Evolutionary conservation across 2,888 invertebrate genomes (phyloP).

Genomic region (Endomychus coccineus): DNA sequence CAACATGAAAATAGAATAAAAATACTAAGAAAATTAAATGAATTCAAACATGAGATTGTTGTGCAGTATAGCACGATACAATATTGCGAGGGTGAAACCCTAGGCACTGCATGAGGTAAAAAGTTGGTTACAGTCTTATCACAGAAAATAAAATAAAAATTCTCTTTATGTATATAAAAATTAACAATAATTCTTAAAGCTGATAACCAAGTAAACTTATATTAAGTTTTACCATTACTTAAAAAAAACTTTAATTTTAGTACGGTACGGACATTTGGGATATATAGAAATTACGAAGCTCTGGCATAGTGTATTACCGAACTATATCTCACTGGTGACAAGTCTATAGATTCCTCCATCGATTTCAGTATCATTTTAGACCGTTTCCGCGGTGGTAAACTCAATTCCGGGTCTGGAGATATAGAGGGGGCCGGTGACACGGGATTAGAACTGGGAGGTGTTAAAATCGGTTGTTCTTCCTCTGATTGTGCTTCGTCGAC

Average conservation of each 20-base stretch:
- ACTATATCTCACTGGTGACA: slow-evolving; percentile 45
- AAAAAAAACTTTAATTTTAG: slow-evolving; percentile 1
- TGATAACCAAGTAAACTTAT: slow-evolving; percentile 10
- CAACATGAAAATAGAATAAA: background rate
- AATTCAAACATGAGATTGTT: slow-evolving; percentile 1
- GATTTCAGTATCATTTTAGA: slow-evolving; percentile 67
- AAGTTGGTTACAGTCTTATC: slow-evolving; percentile 41
- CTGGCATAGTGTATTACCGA: slow-evolving; percentile 85
- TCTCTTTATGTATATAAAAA: slow-evolving; percentile 7
- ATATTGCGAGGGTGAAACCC: slow-evolving; percentile 39
- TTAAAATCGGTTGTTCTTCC: slow-evolving; percentile 46
- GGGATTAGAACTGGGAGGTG: slow-evolving; percentile 55
- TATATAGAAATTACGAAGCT: slow-evolving; percentile 46
- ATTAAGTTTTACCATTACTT: no score
- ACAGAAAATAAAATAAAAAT: slow-evolving; percentile 40
- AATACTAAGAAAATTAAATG: background rate
- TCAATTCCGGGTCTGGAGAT: slow-evolving; percentile 51
- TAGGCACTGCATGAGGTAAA: slow-evolving; percentile 47
- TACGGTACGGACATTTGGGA: slow-evolving; percentile 4
- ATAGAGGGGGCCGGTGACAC: slow-evolving; percentile 44
- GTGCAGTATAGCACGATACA: slow-evolving; percentile 17
- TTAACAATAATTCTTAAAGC: slow-evolving; percentile 13
- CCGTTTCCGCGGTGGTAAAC: slow-evolving; percentile 70
- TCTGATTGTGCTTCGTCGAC: slow-evolving; percentile 49
- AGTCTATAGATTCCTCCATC: slow-evolving; percentile 46